Percentiles rank a stretch among this genome's conserved stretches.
Conservation (phyloP, 2,113 vertebrate genomes). For the Ictalurus furcatus region DNA sequence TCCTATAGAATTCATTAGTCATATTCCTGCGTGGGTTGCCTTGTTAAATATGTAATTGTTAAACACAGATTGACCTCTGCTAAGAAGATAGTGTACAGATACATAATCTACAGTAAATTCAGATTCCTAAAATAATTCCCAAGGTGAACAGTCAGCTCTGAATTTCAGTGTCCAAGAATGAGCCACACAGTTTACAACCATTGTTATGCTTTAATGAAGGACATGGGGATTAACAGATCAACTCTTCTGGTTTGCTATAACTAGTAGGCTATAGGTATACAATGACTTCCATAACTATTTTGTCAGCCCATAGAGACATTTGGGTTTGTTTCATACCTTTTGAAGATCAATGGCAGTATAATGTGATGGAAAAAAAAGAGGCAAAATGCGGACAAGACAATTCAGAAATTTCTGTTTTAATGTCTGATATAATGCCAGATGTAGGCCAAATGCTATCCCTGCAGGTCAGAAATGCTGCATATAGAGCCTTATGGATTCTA, state of each 20-base stretch:
- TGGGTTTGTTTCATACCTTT: neutral
- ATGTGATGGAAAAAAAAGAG: neutral
- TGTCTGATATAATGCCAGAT: neutral
- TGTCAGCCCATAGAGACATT: neutral
- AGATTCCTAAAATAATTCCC: neutral
- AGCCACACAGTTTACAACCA: neutral
- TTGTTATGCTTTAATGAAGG: neutral
- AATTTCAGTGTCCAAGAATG: neutral
- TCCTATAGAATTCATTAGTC: neutral
- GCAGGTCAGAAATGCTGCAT: neutral
- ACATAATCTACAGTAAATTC: neutral
- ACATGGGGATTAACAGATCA: neutral
- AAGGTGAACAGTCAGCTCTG: neutral
- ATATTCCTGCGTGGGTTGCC: neutral
- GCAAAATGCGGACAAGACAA: neutral
- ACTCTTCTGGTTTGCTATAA: neutral
- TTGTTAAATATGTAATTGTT: neutral
- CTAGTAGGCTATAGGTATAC: neutral
- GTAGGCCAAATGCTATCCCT: neutral
- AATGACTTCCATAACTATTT: neutral
- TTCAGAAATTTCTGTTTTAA: neutral
- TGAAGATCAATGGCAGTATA: neutral
- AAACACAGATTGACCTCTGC: neutral
- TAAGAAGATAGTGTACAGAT: neutral
- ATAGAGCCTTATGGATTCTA: neutral